Evolutionary conservation across 2,888 invertebrate species (phyloP).

Genomic region (Elegia similella): DNA sequence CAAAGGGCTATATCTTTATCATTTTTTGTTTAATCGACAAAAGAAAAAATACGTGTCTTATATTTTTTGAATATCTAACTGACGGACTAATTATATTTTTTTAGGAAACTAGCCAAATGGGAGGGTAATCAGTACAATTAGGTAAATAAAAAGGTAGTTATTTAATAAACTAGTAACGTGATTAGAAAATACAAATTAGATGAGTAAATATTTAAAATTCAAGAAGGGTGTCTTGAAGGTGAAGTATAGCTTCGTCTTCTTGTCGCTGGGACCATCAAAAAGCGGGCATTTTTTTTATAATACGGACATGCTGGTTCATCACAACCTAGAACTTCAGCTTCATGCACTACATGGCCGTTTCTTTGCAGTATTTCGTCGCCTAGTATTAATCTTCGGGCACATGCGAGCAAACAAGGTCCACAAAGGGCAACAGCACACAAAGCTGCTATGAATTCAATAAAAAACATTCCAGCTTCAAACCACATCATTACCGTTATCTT

Average conservation of each 20-base stretch:
- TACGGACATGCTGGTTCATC: constrained; percentile 73
- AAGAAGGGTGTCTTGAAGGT: constrained; percentile 43
- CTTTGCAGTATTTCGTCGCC: constrained; percentile 60
- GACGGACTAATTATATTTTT: no score
- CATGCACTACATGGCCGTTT: constrained; percentile 42
- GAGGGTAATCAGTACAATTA: neutral
- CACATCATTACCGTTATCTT: constrained; percentile 40
- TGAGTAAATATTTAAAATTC: no score
- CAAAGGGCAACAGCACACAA: constrained; percentile 70
- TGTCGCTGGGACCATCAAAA: constrained; percentile 63
- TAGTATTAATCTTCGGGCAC: constrained; percentile 55
- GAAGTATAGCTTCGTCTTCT: constrained; percentile 51
- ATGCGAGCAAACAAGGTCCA: constrained; percentile 66
- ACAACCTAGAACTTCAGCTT: constrained; percentile 66
- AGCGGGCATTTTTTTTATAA: constrained; percentile 66
- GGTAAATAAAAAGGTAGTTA: neutral
- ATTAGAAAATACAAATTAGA: constrained; percentile 13
- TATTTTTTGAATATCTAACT: no score
- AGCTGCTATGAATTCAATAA: constrained; percentile 64
- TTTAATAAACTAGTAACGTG: constrained; percentile 5
- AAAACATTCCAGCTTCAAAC: constrained; percentile 61
- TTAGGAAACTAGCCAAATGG: neutral
- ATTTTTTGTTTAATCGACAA: no score
- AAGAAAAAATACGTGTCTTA: no score
- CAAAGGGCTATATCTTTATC: no score